A percentile compares a stretch with the other conserved stretches of the same genome.
phyloP scores from a whole-genome alignment of 2,888 invertebrate species.

The Spicauda simplicius region DNA sequence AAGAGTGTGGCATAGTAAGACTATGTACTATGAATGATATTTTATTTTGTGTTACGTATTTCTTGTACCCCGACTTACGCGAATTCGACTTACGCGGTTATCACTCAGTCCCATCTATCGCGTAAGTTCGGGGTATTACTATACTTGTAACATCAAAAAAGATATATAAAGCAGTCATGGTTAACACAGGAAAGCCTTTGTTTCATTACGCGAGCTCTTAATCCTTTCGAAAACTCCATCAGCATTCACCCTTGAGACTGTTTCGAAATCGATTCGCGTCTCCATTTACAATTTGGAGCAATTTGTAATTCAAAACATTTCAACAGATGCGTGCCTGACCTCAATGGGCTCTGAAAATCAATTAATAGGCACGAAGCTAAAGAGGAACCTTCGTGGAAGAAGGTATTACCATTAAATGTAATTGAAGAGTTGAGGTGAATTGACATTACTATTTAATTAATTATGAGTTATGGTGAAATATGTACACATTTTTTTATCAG shows the following conservation, averaged over 20 bases:
- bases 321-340: slow-evolving; percentile 30
- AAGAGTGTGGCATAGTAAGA: no score
- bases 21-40: no score
- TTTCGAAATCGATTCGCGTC: slow-evolving; percentile 31
- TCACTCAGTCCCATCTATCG: no score
- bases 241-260: slow-evolving; percentile 35
- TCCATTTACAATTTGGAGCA: slow-evolving; percentile 32
- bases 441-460: neutral
- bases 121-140: no score
- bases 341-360: slow-evolving; percentile 33
- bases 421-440: neutral
- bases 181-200: slow-evolving; percentile 10
- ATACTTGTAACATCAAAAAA: neutral
- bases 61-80: no score
- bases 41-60: no score
- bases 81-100: no score
- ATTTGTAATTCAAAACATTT: slow-evolving; percentile 37
- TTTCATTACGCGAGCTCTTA: slow-evolving; percentile 8
- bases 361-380: slow-evolving; percentile 32
- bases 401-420: slow-evolving; percentile 3
- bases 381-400: slow-evolving; percentile 2
- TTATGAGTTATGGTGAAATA: no score
- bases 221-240: slow-evolving; percentile 34
- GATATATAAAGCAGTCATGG: neutral
- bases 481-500: no score